Conservation (phyloP, 2,113 vertebrate genomes). For the Pangasianodon hypophthalmus region DNA sequence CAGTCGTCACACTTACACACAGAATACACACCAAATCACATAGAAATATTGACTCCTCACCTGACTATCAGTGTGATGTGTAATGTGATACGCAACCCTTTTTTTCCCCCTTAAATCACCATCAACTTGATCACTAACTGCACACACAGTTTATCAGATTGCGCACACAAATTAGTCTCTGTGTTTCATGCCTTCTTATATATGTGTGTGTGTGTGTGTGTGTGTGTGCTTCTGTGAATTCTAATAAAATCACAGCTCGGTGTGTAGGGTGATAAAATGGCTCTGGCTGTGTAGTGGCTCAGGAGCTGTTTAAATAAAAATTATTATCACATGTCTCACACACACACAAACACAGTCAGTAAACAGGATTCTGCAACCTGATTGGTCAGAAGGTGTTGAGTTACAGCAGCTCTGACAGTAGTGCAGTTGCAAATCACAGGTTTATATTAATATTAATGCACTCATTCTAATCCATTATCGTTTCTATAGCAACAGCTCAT, state of each 20-base stretch:
- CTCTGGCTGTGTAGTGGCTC: background rate
- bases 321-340: background rate
- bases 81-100: no score
- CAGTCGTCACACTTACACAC: no score
- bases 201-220: constrained; percentile 12
- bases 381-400: background rate
- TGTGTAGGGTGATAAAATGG: background rate
- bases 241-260: background rate
- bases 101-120: background rate
- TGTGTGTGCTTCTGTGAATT: constrained; percentile 7
- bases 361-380: background rate
- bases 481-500: background rate
- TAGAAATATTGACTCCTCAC: no score
- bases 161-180: no score
- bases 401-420: background rate
- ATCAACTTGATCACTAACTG: background rate
- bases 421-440: background rate
- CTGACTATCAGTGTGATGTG: no score
- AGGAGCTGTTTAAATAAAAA: background rate
- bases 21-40: no score
- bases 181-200: no score
- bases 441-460: background rate
- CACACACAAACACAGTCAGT: no score
- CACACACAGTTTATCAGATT: background rate
- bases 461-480: background rate